Evolutionary conservation across 2,888 invertebrate species (phyloP).

Genomic region (Ochropleura plecta): DNA sequence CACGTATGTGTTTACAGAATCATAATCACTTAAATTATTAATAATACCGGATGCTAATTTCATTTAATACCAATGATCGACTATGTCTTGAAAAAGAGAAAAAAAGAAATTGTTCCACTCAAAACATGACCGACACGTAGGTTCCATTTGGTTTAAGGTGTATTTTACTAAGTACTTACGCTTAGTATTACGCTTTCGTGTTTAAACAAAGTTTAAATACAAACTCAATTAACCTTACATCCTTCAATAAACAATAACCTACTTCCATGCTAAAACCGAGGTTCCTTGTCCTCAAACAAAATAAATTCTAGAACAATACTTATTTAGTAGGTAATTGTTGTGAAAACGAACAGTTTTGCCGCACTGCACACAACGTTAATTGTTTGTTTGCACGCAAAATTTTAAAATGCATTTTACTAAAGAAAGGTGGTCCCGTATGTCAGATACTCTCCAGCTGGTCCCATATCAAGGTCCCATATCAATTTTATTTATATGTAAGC

Average conservation of each 20-base stretch:
- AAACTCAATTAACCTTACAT: background rate
- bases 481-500: too few species aligned
- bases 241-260: conserved; percentile 31
- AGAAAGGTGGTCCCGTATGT: too few species aligned
- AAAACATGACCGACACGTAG: background rate
- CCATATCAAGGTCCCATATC: too few species aligned
- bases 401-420: too few species aligned
- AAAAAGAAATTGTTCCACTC: background rate
- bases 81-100: too few species aligned
- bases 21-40: too few species aligned
- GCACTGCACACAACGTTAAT: conserved; percentile 65
- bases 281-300: conserved; percentile 33
- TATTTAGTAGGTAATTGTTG: conserved; percentile 35
- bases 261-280: conserved; percentile 11
- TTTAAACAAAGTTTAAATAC: conserved; percentile 19
- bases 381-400: conserved; percentile 58
- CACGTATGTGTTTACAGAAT: too few species aligned
- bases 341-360: conserved; percentile 45
- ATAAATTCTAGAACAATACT: conserved; percentile 13
- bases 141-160: background rate
- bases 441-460: too few species aligned
- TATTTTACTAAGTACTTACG: background rate
- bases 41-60: too few species aligned
- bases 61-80: too few species aligned
- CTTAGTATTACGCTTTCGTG: conserved; percentile 13